Evolutionary conservation across 2,888 invertebrate species (phyloP).

Genomic region (Eledone cirrhosa): DNA sequence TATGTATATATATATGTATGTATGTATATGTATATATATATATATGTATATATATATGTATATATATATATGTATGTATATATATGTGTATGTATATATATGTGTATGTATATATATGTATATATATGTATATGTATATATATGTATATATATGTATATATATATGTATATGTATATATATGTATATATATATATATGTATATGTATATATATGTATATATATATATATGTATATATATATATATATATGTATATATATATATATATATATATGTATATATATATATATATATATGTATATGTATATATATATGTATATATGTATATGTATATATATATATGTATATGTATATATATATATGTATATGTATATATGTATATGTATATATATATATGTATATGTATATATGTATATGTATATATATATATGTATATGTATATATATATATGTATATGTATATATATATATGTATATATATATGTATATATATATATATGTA

Average conservation of each 20-base stretch:
- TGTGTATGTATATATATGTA: neutral
- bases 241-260: neutral
- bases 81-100: neutral
- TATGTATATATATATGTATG: neutral
- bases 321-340: neutral
- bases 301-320: neutral
- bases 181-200: neutral
- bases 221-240: conserved; percentile 1
- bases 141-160: neutral
- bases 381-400: neutral
- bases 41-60: neutral
- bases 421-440: neutral
- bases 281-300: neutral
- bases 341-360: neutral
- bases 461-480: neutral
- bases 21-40: neutral
- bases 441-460: neutral
- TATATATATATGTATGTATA: neutral
- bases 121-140: neutral
- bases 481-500: neutral
- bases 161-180: neutral
- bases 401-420: neutral
- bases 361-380: neutral
- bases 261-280: neutral
- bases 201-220: neutral